Evolutionary conservation across 2,797 vertebrate genomes (phyloP).

Genomic region (Lindbergichthys nudifrons): DNA sequence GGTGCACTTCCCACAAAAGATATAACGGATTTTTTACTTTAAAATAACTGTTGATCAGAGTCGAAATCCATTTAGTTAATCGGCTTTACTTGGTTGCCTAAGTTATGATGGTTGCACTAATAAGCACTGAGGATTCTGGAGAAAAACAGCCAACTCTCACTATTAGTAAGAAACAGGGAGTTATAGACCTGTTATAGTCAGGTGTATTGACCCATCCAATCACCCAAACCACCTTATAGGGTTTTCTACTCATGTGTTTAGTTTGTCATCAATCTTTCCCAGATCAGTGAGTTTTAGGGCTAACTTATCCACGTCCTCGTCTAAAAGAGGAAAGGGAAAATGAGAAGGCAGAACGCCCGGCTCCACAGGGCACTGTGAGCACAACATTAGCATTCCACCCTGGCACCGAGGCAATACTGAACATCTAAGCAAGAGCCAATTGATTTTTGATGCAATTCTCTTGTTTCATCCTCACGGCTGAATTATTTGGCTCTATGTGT

Average conservation of each 20-base stretch:
- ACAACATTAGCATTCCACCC: constrained; percentile 67
- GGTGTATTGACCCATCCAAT: no score
- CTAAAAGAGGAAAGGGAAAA: background rate
- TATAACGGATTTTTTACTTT: background rate
- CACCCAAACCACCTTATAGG: no score
- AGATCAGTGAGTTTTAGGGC: background rate
- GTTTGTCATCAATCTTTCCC: background rate
- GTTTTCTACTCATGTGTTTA: background rate
- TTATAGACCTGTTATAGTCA: no score
- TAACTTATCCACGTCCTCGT: background rate
- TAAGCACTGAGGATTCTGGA: no score
- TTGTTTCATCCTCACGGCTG: constrained; percentile 49
- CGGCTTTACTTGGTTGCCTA: background rate
- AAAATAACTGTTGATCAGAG: background rate
- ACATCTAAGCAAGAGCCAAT: constrained; percentile 49
- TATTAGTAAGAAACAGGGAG: no score
- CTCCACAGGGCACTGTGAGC: constrained; percentile 46
- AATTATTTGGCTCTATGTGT: constrained; percentile 47
- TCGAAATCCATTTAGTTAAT: background rate
- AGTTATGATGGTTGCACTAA: no score
- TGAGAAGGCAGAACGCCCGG: constrained; percentile 5
- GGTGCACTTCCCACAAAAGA: background rate
- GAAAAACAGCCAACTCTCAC: no score
- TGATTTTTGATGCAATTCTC: constrained; percentile 58
- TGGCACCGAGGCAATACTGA: constrained; percentile 45